Percentiles rank a stretch among this genome's conserved stretches.
phyloP scores from a whole-genome alignment of 2,797 vertebrate species.

The Myripristis jacobus region DNA sequence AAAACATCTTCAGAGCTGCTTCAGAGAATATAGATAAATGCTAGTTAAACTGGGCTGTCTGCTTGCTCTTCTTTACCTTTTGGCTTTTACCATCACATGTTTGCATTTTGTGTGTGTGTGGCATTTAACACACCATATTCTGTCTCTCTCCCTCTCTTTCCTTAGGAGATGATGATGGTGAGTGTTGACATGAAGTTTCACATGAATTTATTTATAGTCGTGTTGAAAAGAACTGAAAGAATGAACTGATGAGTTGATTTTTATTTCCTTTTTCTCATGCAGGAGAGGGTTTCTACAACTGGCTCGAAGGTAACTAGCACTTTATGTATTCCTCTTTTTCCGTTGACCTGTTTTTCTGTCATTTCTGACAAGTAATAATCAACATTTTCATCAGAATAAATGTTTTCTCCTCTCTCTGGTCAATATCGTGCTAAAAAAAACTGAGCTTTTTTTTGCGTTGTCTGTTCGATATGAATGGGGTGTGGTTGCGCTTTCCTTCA shows the following conservation, averaged over 20 bases:
- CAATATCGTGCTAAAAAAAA: no score
- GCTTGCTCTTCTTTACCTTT: background rate
- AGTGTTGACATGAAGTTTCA: constrained; percentile 67
- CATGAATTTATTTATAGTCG: background rate
- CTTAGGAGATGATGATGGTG: constrained; percentile 92
- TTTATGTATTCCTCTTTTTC: constrained; percentile 4
- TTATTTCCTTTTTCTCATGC: constrained; percentile 40
- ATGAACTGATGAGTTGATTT: background rate
- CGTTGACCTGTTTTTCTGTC: no score
- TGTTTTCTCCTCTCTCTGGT: no score
- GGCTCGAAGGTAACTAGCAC: constrained; percentile 91
- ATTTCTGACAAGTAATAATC: no score
- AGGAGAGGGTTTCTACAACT: constrained; percentile 95
- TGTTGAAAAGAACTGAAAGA: background rate
- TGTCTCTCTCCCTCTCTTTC: constrained; percentile 21
- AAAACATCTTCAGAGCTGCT: no score
- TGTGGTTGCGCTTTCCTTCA: no score
- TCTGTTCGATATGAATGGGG: no score
- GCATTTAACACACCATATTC: constrained; percentile 3
- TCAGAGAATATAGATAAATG: no score
- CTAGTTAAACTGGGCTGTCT: no score
- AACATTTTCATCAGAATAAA: no score
- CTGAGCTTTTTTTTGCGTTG: no score
- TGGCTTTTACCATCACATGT: background rate
- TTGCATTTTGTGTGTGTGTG: background rate